Base-by-base conservation (phyloP, 2,888 invertebrate species). In the Pollenia griseotomentosa region DNA sequence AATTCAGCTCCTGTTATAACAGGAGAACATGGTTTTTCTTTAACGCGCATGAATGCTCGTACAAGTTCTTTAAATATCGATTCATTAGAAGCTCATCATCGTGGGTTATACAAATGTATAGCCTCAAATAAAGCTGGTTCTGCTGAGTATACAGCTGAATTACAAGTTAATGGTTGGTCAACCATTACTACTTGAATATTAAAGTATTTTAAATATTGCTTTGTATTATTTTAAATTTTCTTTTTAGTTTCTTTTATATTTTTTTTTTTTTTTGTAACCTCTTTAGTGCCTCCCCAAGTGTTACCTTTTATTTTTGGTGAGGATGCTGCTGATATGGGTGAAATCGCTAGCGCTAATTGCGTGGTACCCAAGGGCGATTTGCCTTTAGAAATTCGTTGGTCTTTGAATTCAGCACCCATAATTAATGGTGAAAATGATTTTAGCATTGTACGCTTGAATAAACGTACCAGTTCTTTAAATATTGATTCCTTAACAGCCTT, bases 301-400 rank as follows among this genome's bases (percentile, higher is more conserved):
- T 89, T 92, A 86, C 93, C 94, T 77, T 94, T 94, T 90, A 91
- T 90, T 57, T 94, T 94, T 89, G 94, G 94, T 51, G 93, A 93
- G 87, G 92, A 92, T 66, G 91, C 93, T 16, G 91, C 93, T 65
- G 96, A 96, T 93, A 96, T 96, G 89, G 96, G 96, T 91, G 97
- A 97, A 93, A 95, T 96, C 93, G 96, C 96, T 88, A 95, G 96
- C 89, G 94, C 96, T 63, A 95, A 94, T 75, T 96, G 96, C 92
- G 95, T 96, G 53, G 95, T 96, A 88, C 95, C 95, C 89, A 96
- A 96, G 93, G 97, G 97, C 79, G 97, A 97, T 93, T 95, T 96
- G 89, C 97, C 97, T 11, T 94, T 97, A 88, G 95, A 95, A 89
- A 96, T 97, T 88, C 94, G 94, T 82, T 97, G 97, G 97, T 94